Conservation (phyloP, 2,113 vertebrate genomes). For the Aegithalos caudatus region DNA sequence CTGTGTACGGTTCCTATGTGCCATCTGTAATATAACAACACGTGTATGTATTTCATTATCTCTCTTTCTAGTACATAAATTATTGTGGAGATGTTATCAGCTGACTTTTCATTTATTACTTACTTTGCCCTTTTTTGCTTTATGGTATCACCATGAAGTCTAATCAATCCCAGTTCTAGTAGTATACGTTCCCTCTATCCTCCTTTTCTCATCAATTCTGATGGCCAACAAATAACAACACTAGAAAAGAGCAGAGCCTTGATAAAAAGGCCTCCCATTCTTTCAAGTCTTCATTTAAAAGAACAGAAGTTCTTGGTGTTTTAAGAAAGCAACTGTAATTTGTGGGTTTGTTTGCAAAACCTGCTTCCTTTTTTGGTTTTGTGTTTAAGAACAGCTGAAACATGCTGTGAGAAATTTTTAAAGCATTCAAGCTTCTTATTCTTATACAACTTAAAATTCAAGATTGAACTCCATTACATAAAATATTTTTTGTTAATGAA, state of each 20-base stretch:
- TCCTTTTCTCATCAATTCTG: neutral
- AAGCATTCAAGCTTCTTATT: neutral
- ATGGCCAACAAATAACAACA: neutral
- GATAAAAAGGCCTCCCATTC: neutral
- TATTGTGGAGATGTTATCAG: neutral
- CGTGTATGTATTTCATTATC: neutral
- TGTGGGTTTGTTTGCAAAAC: neutral
- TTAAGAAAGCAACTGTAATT: neutral
- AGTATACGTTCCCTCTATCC: neutral
- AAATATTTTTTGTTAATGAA: neutral
- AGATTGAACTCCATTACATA: neutral
- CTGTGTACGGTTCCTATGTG: neutral
- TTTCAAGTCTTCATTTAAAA: neutral
- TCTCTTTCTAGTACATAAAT: neutral
- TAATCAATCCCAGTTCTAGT: neutral
- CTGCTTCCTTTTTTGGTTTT: neutral
- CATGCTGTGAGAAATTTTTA: neutral
- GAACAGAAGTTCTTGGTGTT: neutral
- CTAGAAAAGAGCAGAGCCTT: neutral
- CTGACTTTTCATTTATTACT: neutral
- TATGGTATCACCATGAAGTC: neutral
- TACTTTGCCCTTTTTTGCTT: neutral
- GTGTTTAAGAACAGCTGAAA: neutral
- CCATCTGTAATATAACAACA: neutral
- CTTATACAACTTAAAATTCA: neutral